Percentiles rank a stretch among this genome's conserved stretches.
phyloP scores from a whole-genome alignment of 2,113 vertebrate species.

The Cranoglanis bouderius region DNA sequence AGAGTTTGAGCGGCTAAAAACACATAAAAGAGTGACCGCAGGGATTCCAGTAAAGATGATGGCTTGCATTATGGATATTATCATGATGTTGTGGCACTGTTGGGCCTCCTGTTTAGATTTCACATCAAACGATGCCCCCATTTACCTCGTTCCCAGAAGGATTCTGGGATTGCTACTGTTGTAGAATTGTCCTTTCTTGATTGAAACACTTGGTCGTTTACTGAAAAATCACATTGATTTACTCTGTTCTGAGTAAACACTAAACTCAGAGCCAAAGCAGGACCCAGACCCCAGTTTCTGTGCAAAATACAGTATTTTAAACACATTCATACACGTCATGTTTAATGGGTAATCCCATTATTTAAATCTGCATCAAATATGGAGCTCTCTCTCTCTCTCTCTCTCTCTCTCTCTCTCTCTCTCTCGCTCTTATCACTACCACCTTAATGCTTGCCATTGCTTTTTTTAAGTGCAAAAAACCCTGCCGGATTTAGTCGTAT shows the following conservation, averaged over 20 bases:
- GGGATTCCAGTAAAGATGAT: not conserved
- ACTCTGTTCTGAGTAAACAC: not conserved
- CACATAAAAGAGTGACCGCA: not conserved
- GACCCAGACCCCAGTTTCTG: not conserved
- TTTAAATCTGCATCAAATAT: conserved; percentile 1
- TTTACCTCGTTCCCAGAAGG: not conserved
- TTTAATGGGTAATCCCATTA: conserved; percentile 1
- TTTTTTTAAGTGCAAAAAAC: not conserved
- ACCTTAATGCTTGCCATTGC: not conserved
- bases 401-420: no score
- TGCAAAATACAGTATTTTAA: not conserved
- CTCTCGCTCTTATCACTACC: not conserved
- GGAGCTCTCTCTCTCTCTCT: not conserved
- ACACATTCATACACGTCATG: not conserved
- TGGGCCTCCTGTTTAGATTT: not conserved
- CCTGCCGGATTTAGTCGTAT: not conserved
- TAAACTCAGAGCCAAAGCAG: not conserved
- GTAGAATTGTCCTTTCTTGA: not conserved
- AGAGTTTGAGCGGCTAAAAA: not conserved
- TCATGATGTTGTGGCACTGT: not conserved
- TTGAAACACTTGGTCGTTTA: not conserved
- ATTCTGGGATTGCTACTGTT: conserved; percentile 38
- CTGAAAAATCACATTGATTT: not conserved
- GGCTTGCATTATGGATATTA: not conserved
- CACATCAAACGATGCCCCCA: not conserved